These are phyloP conservation scores for Aphaenogaster ashmeadi DNA, from an alignment of 1,140 invertebrate genomes.

Conservation along the genomic window DNA sequence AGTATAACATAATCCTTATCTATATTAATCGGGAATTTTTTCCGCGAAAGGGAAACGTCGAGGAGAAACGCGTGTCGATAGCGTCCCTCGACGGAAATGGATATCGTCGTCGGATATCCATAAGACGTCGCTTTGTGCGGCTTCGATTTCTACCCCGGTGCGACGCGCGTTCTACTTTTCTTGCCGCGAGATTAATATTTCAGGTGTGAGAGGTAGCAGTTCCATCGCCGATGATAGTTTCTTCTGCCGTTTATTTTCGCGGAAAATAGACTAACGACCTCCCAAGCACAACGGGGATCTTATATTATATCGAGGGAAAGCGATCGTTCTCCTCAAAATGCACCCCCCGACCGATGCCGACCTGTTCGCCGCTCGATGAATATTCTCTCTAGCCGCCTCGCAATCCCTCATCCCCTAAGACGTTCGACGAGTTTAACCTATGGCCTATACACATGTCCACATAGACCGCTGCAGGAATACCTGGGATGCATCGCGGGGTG, in stretches of 20 bases:
- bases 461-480: constrained; percentile 38
- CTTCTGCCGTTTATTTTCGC: constrained; percentile 7
- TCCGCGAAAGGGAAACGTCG: too few species aligned
- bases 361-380: constrained; percentile 19
- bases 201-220: constrained; percentile 1
- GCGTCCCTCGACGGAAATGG: constrained; percentile 18
- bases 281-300: neutral
- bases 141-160: neutral
- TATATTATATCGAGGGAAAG: neutral
- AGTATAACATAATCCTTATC: neutral
- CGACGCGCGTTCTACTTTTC: constrained; percentile 11
- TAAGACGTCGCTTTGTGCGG: constrained; percentile 23
- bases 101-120: constrained; percentile 36
- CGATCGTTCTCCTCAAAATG: constrained; percentile 17
- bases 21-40: constrained; percentile 35
- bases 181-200: constrained; percentile 48
- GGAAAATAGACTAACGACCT: neutral
- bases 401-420: constrained; percentile 28
- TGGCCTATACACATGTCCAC: constrained; percentile 10
- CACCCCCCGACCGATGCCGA: neutral
- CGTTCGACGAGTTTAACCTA: constrained; percentile 46
- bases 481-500: constrained; percentile 45
- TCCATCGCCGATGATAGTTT: neutral
- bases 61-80: neutral
- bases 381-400: constrained; percentile 28